A percentile compares a stretch with the other conserved stretches of the same genome.
Conservation (phyloP, 2,113 vertebrate genomes). For the Hippocampus mohnikei region DNA sequence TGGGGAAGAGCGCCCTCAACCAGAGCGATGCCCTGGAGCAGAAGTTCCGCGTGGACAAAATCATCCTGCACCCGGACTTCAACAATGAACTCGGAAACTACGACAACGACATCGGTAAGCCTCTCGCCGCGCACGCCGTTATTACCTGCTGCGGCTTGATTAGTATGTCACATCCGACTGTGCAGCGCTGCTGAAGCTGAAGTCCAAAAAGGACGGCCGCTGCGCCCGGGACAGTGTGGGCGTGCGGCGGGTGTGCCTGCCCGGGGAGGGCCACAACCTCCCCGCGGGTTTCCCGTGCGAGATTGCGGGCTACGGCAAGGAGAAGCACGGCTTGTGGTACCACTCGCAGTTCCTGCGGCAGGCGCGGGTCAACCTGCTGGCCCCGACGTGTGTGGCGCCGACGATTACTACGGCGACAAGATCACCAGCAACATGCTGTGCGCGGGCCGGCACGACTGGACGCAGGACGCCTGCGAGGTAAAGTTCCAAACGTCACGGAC, state of each 20-base stretch:
- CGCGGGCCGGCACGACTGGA: conserved; percentile 79
- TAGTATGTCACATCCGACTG: no score
- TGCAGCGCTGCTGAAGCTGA: conserved; percentile 83
- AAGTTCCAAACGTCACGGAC: not conserved
- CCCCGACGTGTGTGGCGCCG: conserved; percentile 69
- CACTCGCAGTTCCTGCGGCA: conserved; percentile 78
- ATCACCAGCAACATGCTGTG: conserved; percentile 88
- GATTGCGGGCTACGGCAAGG: conserved; percentile 84
- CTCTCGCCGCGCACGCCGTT: no score
- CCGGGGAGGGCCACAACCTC: conserved; percentile 54
- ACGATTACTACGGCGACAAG: conserved; percentile 70
- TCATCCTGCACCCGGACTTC: conserved; percentile 77
- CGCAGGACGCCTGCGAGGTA: conserved; percentile 84
- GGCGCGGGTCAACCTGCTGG: conserved; percentile 74
- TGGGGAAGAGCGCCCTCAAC: conserved; percentile 80
- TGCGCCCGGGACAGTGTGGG: conserved; percentile 75
- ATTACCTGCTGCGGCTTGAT: no score
- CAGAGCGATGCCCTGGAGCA: conserved; percentile 72
- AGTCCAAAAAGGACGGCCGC: conserved; percentile 47
- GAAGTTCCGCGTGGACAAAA: conserved; percentile 75
- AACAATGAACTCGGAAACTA: conserved; percentile 67
- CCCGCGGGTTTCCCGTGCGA: conserved; percentile 69
- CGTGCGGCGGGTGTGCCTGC: conserved; percentile 82
- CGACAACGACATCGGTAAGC: conserved; percentile 86
- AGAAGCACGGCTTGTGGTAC: conserved; percentile 58